Percentiles rank a stretch among this genome's conserved stretches.
These are phyloP conservation scores for Hermatobates lingyangjiaoensis DNA, from an alignment of 1,140 invertebrate species.

Conservation along the genomic window DNA sequence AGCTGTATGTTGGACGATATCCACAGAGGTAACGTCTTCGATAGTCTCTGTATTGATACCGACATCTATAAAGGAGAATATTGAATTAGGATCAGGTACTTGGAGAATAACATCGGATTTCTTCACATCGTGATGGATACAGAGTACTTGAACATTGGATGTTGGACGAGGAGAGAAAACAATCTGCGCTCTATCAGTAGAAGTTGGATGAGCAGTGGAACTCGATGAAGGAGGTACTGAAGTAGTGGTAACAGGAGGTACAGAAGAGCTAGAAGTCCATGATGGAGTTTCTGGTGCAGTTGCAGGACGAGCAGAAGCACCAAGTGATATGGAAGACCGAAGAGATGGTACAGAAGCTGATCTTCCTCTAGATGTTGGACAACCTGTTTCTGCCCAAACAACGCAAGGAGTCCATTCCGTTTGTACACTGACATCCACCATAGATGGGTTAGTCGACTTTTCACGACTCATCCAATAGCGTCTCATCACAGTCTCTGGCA, in stretches of 20 bases:
- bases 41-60: not conserved
- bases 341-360: not conserved
- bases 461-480: constrained; percentile 16
- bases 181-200: not conserved
- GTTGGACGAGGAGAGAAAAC: not conserved
- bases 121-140: not conserved
- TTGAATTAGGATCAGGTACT: not conserved
- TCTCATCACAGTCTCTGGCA: constrained; percentile 20
- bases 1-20: not conserved
- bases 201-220: not conserved
- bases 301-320: not conserved
- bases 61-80: not conserved
- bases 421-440: constrained; percentile 3
- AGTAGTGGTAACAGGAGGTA: not conserved
- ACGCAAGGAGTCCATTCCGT: not conserved
- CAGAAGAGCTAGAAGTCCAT: not conserved
- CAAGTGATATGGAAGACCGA: not conserved
- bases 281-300: not conserved
- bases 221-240: not conserved
- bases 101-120: not conserved
- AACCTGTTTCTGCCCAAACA: not conserved
- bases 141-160: not conserved
- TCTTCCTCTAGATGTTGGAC: not conserved
- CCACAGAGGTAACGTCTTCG: not conserved
- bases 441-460: not conserved